Base-by-base conservation (phyloP, 1,140 invertebrate species). In the Magallana gigas region DNA sequence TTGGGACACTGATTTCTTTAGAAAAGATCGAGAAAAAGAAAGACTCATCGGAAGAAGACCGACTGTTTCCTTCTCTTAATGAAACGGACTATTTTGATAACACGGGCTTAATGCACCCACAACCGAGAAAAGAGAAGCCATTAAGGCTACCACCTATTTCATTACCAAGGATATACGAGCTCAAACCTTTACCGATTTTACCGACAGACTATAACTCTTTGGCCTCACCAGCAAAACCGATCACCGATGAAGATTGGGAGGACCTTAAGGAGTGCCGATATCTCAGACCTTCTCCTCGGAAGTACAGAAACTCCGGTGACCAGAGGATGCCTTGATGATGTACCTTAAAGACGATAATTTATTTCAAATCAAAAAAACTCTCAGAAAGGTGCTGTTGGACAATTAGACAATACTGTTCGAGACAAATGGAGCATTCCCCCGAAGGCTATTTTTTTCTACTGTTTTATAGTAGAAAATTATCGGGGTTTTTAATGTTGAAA, bases 181-280 rank as follows among this genome's bases (percentile, higher is more conserved):
- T 90, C 12, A 84, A 87, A 57, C 89, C 90, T 71, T 48, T 87
- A 29, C 91, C 91, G 23, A 57, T 91, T 16, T 80, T 88, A 18
- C 80, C 85, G n/a, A 71, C 84, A 29, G 85, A 91, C 18, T 88
- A 89, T 57, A 48, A 68, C 8, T 85, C 84, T 59, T 80, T 87
- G 4, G 76, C 87, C 6, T 14, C 83, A 1, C 64, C 85, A 48
- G 81, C 87, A 7, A 81, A 84, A 16, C 86, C 89, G 1, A 80
- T 91, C 3, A 87, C 88, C 12, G 91, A 91, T 23, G 87, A 88
- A 11, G 90, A 91, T 62, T 91, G 91, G 91, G 91, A 91, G 9
- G 91, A 91, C 11, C 83, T 91, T 3, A 85, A 90, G 80, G 87
- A 91, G 29, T 91, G 91, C 83, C 86, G 91, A 57, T 91, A 91